Percentiles rank a stretch among this genome's conserved stretches.
Conservation (phyloP, 2,888 invertebrate species). For the Lepidocyrtoides sp. region DNA sequence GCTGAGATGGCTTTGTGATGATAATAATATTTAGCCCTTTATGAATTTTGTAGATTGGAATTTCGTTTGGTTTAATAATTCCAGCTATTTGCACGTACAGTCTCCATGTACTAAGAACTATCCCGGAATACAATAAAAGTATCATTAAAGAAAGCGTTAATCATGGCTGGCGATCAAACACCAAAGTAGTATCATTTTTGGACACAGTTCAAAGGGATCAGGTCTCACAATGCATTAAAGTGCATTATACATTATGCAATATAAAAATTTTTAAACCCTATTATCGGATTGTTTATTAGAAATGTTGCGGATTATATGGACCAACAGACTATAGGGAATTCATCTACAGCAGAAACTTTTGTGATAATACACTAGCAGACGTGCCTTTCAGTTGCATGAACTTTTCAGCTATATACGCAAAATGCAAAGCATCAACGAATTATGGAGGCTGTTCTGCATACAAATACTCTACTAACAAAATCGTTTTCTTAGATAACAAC, state of each 20-base stretch:
- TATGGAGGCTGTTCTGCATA: not conserved
- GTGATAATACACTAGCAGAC: not conserved
- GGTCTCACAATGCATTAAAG: not conserved
- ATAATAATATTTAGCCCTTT: too few species aligned
- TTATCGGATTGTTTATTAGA: not conserved
- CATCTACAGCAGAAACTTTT: conserved; percentile 12
- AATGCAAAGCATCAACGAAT: not conserved
- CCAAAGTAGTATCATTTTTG: not conserved
- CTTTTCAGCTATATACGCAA: not conserved
- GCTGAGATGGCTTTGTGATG: too few species aligned
- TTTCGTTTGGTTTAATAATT: not conserved
- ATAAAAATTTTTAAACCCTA: not conserved
- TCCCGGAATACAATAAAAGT: not conserved
- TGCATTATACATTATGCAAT: not conserved
- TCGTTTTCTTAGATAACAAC: not conserved
- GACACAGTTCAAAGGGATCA: not conserved
- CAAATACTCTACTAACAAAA: not conserved
- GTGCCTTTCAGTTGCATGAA: conserved; percentile 5
- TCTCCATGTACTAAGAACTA: not conserved
- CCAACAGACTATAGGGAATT: conserved; percentile 27
- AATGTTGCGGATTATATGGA: conserved; percentile 18
- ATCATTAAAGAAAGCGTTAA: not conserved
- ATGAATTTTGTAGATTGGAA: not conserved
- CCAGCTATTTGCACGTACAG: not conserved
- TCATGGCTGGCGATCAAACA: not conserved